These are phyloP conservation scores for Barbus barbus DNA, from an alignment of 2,113 vertebrate genomes.

Conservation along the genomic window DNA sequence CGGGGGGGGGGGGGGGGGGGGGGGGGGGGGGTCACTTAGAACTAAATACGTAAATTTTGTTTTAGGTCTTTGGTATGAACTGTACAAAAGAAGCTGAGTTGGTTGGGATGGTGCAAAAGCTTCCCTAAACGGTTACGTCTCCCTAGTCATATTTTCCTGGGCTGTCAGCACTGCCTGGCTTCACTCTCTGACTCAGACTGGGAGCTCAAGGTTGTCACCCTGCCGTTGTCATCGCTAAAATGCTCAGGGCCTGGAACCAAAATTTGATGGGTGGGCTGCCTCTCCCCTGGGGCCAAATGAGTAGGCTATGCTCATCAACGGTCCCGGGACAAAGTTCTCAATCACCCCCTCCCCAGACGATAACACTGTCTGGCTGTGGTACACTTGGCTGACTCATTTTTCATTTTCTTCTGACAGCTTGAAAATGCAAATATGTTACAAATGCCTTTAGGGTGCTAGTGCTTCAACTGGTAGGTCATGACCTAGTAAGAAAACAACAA, in stretches of 20 bases:
- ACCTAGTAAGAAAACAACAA: background rate
- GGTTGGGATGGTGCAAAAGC: background rate
- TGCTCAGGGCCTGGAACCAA: background rate
- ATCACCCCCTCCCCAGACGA: background rate
- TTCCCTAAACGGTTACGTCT: background rate
- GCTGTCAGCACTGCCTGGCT: background rate
- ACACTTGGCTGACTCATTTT: conserved; percentile 20
- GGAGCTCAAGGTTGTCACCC: background rate
- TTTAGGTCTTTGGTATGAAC: background rate
- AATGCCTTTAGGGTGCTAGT: background rate
- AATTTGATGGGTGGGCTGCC: background rate
- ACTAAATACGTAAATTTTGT: too few relatives aligned
- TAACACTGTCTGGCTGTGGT: background rate
- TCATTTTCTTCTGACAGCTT: conserved; percentile 22
- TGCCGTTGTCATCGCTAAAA: background rate
- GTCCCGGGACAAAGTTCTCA: background rate
- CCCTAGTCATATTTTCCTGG: background rate
- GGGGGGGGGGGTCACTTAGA: background rate
- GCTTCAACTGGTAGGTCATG: background rate
- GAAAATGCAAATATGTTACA: conserved; percentile 1
- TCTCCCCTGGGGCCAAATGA: background rate
- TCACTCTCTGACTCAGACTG: conserved; percentile 7
- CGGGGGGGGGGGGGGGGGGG: too few relatives aligned
- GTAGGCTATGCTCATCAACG: background rate
- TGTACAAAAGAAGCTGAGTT: background rate